These are phyloP conservation scores for Tetragonula carbonaria DNA, from an alignment of 2,888 invertebrate species.

Conservation along the genomic window DNA sequence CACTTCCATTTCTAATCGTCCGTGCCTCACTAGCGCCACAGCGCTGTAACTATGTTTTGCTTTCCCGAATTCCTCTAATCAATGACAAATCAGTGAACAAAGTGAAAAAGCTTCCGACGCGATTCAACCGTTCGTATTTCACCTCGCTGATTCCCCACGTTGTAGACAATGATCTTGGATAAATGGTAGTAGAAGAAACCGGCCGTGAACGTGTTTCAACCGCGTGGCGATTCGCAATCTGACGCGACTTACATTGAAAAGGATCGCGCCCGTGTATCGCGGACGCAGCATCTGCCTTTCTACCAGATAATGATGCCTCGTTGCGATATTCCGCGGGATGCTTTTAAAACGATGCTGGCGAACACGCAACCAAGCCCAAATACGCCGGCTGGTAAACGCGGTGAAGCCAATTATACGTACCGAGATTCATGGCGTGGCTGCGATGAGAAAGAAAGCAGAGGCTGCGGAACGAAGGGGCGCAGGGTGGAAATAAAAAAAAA, in stretches of 20 bases:
- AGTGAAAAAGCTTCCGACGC: neutral
- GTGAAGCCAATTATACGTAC: conserved; percentile 59
- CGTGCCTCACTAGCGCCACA: neutral
- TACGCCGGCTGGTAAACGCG: conserved; percentile 48
- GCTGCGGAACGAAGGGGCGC: conserved; percentile 3
- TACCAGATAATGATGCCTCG: conserved; percentile 62
- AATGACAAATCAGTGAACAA: neutral
- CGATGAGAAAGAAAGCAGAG: conserved; percentile 51
- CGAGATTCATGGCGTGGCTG: conserved; percentile 29
- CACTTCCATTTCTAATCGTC: neutral
- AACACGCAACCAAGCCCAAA: conserved; percentile 59
- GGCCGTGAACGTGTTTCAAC: neutral
- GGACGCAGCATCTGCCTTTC: conserved; percentile 52
- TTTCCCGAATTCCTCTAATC: neutral
- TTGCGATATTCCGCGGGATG: conserved; percentile 44
- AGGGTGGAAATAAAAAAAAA: neutral
- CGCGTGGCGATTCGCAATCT: conserved; percentile 18
- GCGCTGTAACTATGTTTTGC: neutral
- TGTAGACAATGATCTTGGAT: conserved; percentile 3
- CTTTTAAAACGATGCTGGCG: conserved; percentile 39
- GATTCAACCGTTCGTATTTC: neutral
- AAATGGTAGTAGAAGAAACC: conserved; percentile 5
- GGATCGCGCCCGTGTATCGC: conserved; percentile 2
- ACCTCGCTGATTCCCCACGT: neutral
- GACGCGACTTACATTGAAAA: conserved; percentile 18